These are phyloP conservation scores for Pharmacophagus antenor DNA, from an alignment of 2,888 invertebrate species.

Conservation along the genomic window DNA sequence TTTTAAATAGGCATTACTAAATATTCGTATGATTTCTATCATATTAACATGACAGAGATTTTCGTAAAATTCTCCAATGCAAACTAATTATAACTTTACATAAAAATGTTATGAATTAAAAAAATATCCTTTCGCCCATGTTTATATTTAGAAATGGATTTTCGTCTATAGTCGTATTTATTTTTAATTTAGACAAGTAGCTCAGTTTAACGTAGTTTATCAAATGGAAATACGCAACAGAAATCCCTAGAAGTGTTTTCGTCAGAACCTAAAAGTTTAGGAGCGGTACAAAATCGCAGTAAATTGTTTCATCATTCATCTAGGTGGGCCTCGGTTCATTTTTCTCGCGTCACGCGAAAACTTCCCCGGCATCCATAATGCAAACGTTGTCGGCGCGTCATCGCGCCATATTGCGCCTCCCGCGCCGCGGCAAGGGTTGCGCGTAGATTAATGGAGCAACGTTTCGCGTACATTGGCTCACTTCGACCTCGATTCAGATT, in stretches of 20 bases:
- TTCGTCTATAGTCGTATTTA: no score
- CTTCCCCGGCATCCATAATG: slow-evolving; percentile 76
- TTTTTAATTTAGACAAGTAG: no score
- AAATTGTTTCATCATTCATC: slow-evolving; percentile 69
- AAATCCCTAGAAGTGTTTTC: background rate
- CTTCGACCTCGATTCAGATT: slow-evolving; percentile 10
- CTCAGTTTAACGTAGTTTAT: no score
- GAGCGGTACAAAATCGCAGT: slow-evolving; percentile 43
- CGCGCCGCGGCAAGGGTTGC: slow-evolving; percentile 55
- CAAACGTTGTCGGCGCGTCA: slow-evolving; percentile 76
- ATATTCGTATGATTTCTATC: no score
- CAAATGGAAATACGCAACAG: background rate
- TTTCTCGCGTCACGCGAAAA: slow-evolving; percentile 76
- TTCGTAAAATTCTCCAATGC: no score
- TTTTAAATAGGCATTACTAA: no score
- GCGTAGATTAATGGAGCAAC: slow-evolving; percentile 58
- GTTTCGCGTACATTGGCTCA: slow-evolving; percentile 40
- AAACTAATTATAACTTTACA: no score
- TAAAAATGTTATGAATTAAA: no score
- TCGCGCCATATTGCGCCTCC: slow-evolving; percentile 67
- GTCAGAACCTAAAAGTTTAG: slow-evolving; percentile 12
- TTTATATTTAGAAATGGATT: no score
- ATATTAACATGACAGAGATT: no score
- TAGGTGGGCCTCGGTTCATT: slow-evolving; percentile 69
- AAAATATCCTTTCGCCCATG: no score